phyloP scores from a whole-genome alignment of 1,140 invertebrate species.

The Atta colombica region DNA sequence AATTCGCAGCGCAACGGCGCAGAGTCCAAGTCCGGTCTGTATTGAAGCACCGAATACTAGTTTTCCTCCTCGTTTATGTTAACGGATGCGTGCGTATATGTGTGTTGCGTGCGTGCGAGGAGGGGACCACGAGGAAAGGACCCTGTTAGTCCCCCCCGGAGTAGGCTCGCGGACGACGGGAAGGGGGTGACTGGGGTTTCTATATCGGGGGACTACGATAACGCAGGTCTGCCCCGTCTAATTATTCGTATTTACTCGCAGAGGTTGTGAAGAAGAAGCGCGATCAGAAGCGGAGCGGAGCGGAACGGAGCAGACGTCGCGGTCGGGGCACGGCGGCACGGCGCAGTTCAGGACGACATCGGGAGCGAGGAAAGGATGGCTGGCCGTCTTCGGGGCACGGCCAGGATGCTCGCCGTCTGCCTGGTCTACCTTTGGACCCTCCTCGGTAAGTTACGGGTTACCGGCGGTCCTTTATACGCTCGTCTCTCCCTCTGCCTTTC shows the following conservation, averaged over 20 bases:
- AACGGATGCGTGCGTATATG: background rate
- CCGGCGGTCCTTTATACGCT: conserved; percentile 42
- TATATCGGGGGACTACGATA: conserved; percentile 72
- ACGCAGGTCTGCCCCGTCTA: conserved; percentile 77
- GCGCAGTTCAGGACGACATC: conserved; percentile 70
- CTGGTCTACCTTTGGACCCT: conserved; percentile 80
- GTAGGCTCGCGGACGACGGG: conserved; percentile 51
- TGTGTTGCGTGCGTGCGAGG: background rate
- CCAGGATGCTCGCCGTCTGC: conserved; percentile 84
- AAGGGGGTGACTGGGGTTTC: conserved; percentile 50
- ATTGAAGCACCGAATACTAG: background rate
- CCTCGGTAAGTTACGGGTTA: conserved; percentile 80
- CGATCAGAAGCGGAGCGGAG: conserved; percentile 35
- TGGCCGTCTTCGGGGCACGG: conserved; percentile 74
- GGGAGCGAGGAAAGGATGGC: conserved; percentile 69
- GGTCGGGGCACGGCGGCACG: conserved; percentile 57
- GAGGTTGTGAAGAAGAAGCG: conserved; percentile 71
- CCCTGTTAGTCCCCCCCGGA: conserved; percentile 15
- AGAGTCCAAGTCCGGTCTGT: conserved; percentile 1
- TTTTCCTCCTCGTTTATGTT: background rate
- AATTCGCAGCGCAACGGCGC: background rate
- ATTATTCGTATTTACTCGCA: conserved; percentile 83
- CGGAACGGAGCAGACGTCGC: conserved; percentile 33
- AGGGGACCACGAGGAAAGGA: conserved; percentile 22
- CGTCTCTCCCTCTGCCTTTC: conserved; percentile 55